A percentile compares a stretch with the other conserved stretches of the same genome.
Conservation (phyloP, 2,888 invertebrate genomes). For the Parnassius orleans region DNA sequence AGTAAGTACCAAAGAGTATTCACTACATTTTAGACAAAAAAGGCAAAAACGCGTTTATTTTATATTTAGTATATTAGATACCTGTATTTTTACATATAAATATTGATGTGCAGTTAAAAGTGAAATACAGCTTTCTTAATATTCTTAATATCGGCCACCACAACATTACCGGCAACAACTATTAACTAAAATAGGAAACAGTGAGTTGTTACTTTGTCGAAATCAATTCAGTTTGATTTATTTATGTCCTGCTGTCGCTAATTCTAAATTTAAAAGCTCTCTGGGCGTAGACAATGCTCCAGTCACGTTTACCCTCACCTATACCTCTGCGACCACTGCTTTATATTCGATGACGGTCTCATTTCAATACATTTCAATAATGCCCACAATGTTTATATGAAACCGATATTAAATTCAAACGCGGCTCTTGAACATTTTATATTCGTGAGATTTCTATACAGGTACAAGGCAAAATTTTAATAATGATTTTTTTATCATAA, state of each 20-base stretch:
- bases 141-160: no score
- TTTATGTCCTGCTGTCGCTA: not conserved
- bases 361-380: constrained; percentile 23
- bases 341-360: constrained; percentile 22
- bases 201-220: not conserved
- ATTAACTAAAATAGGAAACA: not conserved
- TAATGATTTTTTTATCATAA: no score
- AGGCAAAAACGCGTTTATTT: no score
- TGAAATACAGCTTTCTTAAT: no score
- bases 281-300: constrained; percentile 11
- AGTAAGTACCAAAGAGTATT: no score
- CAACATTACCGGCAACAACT: no score
- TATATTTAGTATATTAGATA: no score
- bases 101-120: no score
- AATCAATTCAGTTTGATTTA: constrained; percentile 1
- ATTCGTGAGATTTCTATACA: no score
- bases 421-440: not conserved
- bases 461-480: no score
- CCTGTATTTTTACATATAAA: no score
- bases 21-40: no score
- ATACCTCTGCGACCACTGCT: constrained; percentile 13
- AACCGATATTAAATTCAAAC: constrained; percentile 21
- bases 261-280: constrained; percentile 4
- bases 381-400: constrained; percentile 14
- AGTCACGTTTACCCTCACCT: constrained; percentile 8